phyloP scores from a whole-genome alignment of 2,888 invertebrate genomes.

The Drosophila anomelani region DNA sequence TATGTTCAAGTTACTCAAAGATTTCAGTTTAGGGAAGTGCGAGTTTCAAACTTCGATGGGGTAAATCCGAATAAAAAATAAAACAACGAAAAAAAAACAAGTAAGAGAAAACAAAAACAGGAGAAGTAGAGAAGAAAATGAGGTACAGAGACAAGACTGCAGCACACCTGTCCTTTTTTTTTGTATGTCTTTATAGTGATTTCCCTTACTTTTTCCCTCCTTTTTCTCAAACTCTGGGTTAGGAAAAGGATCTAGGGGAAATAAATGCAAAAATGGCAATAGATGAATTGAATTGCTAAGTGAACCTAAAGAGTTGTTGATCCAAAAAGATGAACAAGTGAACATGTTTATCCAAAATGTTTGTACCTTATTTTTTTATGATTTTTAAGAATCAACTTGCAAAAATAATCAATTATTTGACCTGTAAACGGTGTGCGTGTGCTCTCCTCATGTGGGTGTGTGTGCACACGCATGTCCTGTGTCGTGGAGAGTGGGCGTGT shows the following conservation, averaged over 20 bases:
- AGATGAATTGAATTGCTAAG: background rate
- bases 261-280: too few species aligned
- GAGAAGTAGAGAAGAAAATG: background rate
- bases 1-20: conserved; percentile 25
- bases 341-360: background rate
- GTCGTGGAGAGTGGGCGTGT: conserved; percentile 21
- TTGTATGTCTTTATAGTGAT: background rate
- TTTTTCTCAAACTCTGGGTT: background rate
- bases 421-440: background rate
- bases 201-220: background rate
- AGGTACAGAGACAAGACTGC: conserved; percentile 1
- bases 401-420: background rate
- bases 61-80: background rate
- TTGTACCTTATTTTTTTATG: background rate
- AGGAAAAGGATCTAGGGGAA: background rate
- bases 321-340: background rate
- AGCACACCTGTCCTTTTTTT: conserved; percentile 7
- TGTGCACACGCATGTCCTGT: conserved; percentile 4
- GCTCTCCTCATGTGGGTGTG: conserved; percentile 5
- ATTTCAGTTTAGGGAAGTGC: conserved; percentile 18
- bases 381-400: background rate
- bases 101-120: background rate
- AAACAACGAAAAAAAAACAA: background rate
- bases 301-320: background rate
- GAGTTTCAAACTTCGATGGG: conserved; percentile 11